Evolutionary conservation across 2,888 invertebrate species (phyloP), one percentile per base, ranked within the genome.

Genomic region (Priocnemis perturbator): DNA sequence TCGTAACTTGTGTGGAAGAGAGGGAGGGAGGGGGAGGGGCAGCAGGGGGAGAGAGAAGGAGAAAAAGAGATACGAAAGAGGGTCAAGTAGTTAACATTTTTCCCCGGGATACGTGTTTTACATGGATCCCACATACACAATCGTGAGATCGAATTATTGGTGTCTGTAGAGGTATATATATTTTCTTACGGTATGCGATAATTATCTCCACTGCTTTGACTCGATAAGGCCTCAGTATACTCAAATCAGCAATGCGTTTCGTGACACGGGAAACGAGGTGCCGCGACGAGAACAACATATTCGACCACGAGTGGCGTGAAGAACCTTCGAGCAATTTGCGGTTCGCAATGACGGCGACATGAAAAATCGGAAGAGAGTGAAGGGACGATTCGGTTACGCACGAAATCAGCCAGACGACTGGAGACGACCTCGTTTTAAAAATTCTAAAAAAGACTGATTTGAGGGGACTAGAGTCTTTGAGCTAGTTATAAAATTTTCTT

Each of bases 161-260:
- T 79, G 80, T 79, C 76, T 78, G 81, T 79, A 79, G 74, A 78
- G 80, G 78, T 76, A 80, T 78, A 79, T 79, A 79, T 79, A 79
- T 79, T 79, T 80, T 80, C 78, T 78, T 78, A 79, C 80, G 76
- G 76, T 77, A 58, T 70, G 73, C 65, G 77, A 52, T 79, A 73
- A 79, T 76, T 80, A 80, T 76, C 77, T 73, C 65, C 64, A 70
- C 76, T 71, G 80, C 79, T 79, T 80, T 67, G 76, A 78, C 78
- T 74, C 74, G 68, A 73, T 71, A 71, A 73, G 77, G 67, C 73
- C 76, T 76, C 70, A 74, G 64, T 76, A 68, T 72, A 58, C 75
- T 79, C 68, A 74, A 76, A 78, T 78, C 76, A 76, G 78, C 73
- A 67, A 57, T 47, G 26, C 20, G 15, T 0, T 47, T 19, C 21